Evolutionary conservation across 2,797 vertebrate genomes (phyloP).

Genomic region (Takifugu ocellatus): DNA sequence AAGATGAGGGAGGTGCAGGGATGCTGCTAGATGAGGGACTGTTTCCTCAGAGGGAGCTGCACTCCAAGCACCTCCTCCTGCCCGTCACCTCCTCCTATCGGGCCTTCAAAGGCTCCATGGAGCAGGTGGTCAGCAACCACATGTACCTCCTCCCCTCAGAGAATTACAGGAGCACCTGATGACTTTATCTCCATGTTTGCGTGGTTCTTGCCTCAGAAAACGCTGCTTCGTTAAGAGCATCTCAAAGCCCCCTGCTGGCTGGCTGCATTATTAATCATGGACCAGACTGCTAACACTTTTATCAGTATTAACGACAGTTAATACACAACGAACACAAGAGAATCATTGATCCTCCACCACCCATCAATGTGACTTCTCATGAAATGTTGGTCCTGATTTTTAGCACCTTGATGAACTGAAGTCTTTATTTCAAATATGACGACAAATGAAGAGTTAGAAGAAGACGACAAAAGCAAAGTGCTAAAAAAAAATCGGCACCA

Average conservation of each 20-base stretch:
- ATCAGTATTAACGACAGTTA: too few relatives aligned
- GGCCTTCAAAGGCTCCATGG: slow-evolving; percentile 85
- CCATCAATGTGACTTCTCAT: too few relatives aligned
- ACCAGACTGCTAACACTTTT: too few relatives aligned
- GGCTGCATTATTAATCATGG: neutral
- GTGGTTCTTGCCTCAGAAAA: too few relatives aligned
- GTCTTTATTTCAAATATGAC: too few relatives aligned
- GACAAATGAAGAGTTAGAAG: too few relatives aligned
- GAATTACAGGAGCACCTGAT: slow-evolving; percentile 5
- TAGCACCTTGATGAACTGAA: neutral
- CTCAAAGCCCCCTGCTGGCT: neutral
- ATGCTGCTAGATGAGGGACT: slow-evolving; percentile 17
- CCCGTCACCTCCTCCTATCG: slow-evolving; percentile 77
- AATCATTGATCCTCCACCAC: neutral
- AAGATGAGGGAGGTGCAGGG: neutral
- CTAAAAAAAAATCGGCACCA: too few relatives aligned
- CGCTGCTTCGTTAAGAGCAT: neutral
- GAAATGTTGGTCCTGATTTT: neutral
- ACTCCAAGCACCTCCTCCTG: slow-evolving; percentile 77
- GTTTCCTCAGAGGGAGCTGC: slow-evolving; percentile 78
- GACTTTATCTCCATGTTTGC: neutral
- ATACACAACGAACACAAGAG: neutral
- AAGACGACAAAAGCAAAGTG: too few relatives aligned
- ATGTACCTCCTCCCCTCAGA: slow-evolving; percentile 47
- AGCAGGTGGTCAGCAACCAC: slow-evolving; percentile 78